Percentiles rank a stretch among this genome's conserved stretches.
Evolutionary conservation across 1,140 invertebrate species (phyloP).

Genomic region (Drosophila trapezifrons): DNA sequence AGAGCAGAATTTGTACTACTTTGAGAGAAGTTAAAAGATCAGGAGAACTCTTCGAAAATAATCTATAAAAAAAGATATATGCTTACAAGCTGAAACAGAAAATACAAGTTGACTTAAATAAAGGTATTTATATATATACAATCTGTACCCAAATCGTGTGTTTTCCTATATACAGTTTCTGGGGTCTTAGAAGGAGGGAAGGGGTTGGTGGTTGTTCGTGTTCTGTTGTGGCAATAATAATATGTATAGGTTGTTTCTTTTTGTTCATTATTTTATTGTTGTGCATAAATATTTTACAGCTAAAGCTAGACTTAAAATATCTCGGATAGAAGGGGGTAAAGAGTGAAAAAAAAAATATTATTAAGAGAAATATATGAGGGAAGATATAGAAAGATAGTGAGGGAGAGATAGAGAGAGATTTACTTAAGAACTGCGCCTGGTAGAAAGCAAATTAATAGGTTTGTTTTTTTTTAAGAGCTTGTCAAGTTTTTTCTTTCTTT

Average conservation of each 20-base stretch:
- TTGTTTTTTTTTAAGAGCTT: constrained; percentile 5
- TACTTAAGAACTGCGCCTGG: constrained; percentile 50
- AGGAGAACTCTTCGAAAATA: too few species aligned
- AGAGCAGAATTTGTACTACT: neutral
- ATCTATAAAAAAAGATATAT: neutral
- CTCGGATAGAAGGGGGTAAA: constrained; percentile 19
- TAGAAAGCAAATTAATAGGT: constrained; percentile 34
- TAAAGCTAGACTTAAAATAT: constrained; percentile 74
- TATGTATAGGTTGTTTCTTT: constrained; percentile 58
- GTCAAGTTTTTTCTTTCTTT: constrained; percentile 15
- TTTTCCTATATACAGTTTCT: constrained; percentile 15
- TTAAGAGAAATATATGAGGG: constrained; percentile 15
- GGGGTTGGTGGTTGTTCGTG: constrained; percentile 10
- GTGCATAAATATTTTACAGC: constrained; percentile 82
- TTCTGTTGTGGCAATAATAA: constrained; percentile 50
- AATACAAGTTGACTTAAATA: constrained; percentile 2
- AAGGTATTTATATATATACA: constrained; percentile 21
- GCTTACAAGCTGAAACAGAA: too few species aligned
- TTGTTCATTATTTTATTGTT: constrained; percentile 77
- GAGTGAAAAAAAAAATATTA: constrained; percentile 20
- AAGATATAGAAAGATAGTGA: constrained; percentile 20
- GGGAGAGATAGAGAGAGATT: constrained; percentile 22
- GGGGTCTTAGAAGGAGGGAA: too few species aligned
- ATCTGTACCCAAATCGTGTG: neutral
- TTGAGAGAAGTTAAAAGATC: neutral